Conservation (phyloP, 1,140 invertebrate genomes). For the Stenopsyche tienmushanensis region DNA sequence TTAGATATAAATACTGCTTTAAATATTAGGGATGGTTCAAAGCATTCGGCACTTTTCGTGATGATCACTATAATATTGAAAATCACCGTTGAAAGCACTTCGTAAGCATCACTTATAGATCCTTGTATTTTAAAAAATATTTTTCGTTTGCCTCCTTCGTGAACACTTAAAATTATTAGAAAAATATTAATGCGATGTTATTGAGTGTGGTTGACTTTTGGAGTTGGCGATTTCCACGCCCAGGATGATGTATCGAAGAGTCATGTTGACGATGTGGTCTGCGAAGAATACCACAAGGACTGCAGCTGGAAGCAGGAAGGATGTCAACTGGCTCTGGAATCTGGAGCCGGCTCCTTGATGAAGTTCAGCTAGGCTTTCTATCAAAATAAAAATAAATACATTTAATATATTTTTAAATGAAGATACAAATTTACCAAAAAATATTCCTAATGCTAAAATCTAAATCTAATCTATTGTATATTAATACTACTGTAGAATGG, state of each 20-base stretch:
- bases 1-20: too few species aligned
- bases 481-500: too few species aligned
- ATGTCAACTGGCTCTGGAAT: not conserved
- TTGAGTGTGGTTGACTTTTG: not conserved
- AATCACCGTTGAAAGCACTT: too few species aligned
- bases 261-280: not conserved
- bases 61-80: too few species aligned
- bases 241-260: not conserved
- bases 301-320: not conserved
- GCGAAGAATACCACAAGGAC: not conserved
- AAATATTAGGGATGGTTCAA: too few species aligned
- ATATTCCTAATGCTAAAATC: not conserved
- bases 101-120: constrained; percentile 8
- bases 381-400: constrained; percentile 3
- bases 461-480: not conserved
- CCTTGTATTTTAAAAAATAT: too few species aligned
- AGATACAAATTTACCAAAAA: not conserved
- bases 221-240: not conserved
- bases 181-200: not conserved
- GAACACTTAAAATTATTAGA: constrained; percentile 1
- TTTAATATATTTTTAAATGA: too few species aligned
- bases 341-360: constrained; percentile 13
- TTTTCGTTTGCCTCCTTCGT: not conserved
- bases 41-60: too few species aligned
- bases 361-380: constrained; percentile 25